Base-by-base conservation (phyloP, 2,113 vertebrate genomes). In the Coturnix japonica region DNA sequence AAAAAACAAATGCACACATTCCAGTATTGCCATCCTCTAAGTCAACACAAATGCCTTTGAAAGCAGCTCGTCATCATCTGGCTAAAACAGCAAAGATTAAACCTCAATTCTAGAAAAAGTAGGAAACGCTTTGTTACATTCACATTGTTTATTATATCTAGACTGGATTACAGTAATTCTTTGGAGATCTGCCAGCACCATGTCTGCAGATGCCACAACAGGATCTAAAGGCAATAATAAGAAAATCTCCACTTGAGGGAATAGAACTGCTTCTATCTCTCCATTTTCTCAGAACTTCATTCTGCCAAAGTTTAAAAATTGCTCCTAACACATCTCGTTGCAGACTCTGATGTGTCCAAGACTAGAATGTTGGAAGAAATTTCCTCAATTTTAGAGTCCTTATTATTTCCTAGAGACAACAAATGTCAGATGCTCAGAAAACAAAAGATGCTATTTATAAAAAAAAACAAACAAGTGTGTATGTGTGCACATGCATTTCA, bases 81-180 rank as follows among this genome's bases (percentile, higher is more conserved):
- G 85, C 17, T 81, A 81, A 81, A 92, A 75, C 37, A 91, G 35
- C 25, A 72, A 64, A 54, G 47, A 93, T 85, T 90, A 87, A 73
- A 63, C 59, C 35, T 85, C 37, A 53, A 6, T 21, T 73, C 31
- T 31, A 63, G 33, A 91, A 37, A 74, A 75, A 85, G 88, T 82
- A 67, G 31, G 22, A 74, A 87, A 73, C 15, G 11, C 70, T 89
- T 83, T 78, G 61, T 81, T 90, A 77, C 28, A 78, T 61, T 5
- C 69, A 77, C 25, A 56, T 46, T 86, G 59, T 0, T 22, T 71
- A 15, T 81, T 69, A 43, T 49, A 70, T 69, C 43, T 64, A 85
- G 35, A 71, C 20, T 83, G 72, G 44, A 87, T 91, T 91, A 93
- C 19, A 78, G 22, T 72, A 87, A 82, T 83, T 71, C 64, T 85